These are phyloP conservation scores for Burhinus oedicnemus DNA, from an alignment of 2,113 vertebrate genomes.

Conservation along the genomic window DNA sequence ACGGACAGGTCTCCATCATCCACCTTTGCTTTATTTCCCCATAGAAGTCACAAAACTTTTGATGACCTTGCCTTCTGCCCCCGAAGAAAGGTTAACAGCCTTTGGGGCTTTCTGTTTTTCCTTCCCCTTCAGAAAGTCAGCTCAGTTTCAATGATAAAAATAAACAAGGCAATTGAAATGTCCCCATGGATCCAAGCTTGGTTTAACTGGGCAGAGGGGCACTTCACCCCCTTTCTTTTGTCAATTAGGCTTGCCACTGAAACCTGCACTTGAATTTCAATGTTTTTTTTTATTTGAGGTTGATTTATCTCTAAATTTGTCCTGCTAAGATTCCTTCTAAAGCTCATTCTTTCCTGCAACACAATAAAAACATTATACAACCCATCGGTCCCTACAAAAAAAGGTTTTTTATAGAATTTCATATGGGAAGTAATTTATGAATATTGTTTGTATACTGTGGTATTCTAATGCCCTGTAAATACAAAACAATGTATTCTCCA, in stretches of 20 bases:
- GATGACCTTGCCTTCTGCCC: background rate
- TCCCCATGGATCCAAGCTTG: background rate
- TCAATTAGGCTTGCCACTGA: background rate
- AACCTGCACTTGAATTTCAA: constrained; percentile 26
- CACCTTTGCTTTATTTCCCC: background rate
- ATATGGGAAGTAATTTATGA: background rate
- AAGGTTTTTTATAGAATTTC: background rate
- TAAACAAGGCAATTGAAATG: constrained; percentile 9
- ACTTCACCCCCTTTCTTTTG: background rate
- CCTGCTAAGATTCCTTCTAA: background rate
- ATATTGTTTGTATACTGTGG: background rate
- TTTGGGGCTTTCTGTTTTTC: background rate
- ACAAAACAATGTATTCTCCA: background rate
- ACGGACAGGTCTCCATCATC: background rate
- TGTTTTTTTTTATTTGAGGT: background rate
- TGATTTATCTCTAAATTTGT: background rate
- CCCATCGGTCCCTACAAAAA: background rate
- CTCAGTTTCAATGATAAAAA: constrained; percentile 24
- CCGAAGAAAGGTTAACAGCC: background rate
- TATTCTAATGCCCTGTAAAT: constrained; percentile 8
- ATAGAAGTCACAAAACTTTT: background rate
- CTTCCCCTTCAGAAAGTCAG: background rate
- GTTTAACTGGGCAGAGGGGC: background rate
- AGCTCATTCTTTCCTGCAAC: background rate
- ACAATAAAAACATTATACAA: background rate